phyloP scores from a whole-genome alignment of 2,113 vertebrate species.

The Indicator maculatus region DNA sequence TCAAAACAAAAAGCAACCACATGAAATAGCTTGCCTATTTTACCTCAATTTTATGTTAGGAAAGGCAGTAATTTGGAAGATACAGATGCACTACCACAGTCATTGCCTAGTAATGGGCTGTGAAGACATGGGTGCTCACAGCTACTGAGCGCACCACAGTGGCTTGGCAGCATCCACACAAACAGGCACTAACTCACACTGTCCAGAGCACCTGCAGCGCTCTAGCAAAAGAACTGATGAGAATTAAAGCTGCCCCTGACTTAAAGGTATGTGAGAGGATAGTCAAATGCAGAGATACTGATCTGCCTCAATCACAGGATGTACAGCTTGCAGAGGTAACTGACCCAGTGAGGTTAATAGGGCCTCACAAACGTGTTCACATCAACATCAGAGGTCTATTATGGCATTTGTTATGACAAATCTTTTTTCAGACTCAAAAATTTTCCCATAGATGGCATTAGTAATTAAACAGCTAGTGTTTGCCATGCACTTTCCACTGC shows the following conservation, averaged over 20 bases:
- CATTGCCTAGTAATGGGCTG: background rate
- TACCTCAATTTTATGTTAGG: background rate
- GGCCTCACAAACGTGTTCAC: fast-evolving
- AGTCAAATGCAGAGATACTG: background rate
- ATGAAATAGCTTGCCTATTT: background rate
- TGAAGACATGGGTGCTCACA: fast-evolving
- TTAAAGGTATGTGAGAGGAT: fast-evolving
- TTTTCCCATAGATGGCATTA: background rate
- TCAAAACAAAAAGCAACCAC: background rate
- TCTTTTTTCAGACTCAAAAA: background rate
- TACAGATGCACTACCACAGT: background rate
- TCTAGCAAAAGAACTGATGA: background rate
- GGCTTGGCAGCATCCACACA: background rate
- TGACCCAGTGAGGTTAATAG: background rate
- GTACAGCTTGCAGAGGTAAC: background rate
- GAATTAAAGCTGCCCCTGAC: background rate
- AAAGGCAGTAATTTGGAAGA: background rate
- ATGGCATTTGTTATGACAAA: background rate
- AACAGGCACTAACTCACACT: background rate
- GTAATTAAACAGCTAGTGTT: background rate
- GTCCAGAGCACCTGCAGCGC: background rate
- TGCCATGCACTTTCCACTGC: background rate
- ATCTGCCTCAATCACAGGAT: background rate
- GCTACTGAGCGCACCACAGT: background rate
- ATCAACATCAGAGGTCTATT: background rate